These are phyloP conservation scores for Chromis chromis DNA, from an alignment of 2,797 vertebrate species.

Conservation along the genomic window DNA sequence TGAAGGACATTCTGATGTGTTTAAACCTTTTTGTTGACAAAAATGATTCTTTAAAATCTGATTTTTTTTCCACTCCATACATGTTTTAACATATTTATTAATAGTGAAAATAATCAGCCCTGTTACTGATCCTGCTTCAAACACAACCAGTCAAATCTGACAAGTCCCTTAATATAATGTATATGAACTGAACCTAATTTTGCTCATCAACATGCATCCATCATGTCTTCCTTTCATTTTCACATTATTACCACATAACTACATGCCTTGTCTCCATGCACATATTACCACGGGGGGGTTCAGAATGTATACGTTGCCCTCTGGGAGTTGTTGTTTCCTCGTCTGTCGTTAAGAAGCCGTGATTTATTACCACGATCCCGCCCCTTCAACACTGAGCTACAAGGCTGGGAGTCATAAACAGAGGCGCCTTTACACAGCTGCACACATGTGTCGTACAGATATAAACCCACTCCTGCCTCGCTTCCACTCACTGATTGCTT, in stretches of 20 bases:
- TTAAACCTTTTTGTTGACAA: no score
- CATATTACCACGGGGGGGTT: not conserved
- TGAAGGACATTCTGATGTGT: no score
- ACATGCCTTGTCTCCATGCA: not conserved
- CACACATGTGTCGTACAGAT: not conserved
- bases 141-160: no score
- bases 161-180: no score
- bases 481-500: conserved; percentile 46
- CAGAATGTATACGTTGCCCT: not conserved
- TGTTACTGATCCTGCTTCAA: no score
- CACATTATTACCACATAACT: not conserved
- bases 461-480: conserved; percentile 21
- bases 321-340: conserved; percentile 30
- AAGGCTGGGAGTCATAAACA: conserved; percentile 45
- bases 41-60: no score
- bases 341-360: conserved; percentile 35
- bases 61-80: no score
- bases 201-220: not conserved
- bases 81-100: no score
- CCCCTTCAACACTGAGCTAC: conserved; percentile 38
- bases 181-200: no score
- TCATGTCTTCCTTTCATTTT: conserved; percentile 14
- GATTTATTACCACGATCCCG: conserved; percentile 51
- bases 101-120: no score
- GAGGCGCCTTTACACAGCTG: conserved; percentile 25